These are phyloP conservation scores for Parambassis ranga DNA, from an alignment of 2,797 vertebrate species.

Conservation along the genomic window DNA sequence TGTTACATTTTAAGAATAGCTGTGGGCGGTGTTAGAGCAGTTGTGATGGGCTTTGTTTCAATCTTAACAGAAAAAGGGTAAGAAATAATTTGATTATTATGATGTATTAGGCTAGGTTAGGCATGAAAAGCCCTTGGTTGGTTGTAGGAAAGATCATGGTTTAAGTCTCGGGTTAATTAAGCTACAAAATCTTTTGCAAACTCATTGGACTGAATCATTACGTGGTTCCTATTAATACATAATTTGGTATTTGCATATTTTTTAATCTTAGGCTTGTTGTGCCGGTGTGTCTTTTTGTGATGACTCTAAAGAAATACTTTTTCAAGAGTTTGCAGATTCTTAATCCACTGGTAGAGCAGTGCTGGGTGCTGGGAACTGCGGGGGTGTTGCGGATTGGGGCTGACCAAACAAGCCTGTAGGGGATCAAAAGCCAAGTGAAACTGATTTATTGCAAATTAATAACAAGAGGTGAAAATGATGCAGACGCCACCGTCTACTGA, in stretches of 20 bases:
- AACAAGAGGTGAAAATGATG: background rate
- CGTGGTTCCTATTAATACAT: too few species aligned
- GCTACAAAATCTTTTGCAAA: too few species aligned
- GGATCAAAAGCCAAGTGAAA: constrained; percentile 7
- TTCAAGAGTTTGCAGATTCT: background rate
- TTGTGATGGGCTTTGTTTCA: background rate
- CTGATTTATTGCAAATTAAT: background rate
- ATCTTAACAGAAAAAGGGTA: background rate
- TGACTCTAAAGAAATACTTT: background rate
- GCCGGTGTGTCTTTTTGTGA: background rate
- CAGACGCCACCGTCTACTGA: background rate
- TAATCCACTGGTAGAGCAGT: background rate
- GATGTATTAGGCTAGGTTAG: too few species aligned
- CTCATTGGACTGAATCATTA: too few species aligned
- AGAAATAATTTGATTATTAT: too few species aligned
- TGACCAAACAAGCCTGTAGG: background rate
- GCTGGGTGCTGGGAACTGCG: background rate
- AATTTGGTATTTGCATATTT: too few species aligned
- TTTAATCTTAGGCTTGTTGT: background rate
- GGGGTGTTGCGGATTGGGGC: background rate
- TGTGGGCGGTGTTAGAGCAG: background rate
- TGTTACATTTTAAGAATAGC: background rate
- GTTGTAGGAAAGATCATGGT: too few species aligned
- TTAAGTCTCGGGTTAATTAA: too few species aligned
- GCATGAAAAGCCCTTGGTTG: too few species aligned